Evolutionary conservation across 2,113 vertebrate genomes (phyloP).

Genomic region (Chionis minor): DNA sequence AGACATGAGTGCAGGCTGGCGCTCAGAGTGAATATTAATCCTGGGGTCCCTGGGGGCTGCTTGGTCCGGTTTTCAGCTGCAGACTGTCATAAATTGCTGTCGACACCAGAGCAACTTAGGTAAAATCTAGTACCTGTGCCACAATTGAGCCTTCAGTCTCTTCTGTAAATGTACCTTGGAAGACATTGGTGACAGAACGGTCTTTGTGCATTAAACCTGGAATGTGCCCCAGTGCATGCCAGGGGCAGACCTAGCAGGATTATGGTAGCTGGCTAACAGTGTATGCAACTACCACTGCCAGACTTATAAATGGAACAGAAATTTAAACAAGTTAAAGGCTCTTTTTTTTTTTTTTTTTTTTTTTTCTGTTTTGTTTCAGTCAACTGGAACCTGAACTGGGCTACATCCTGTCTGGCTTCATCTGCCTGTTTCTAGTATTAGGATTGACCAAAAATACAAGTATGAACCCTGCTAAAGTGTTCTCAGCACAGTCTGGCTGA

Average conservation of each 20-base stretch:
- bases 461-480: background rate
- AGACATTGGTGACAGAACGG: conserved; percentile 37
- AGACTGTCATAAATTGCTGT: conserved; percentile 30
- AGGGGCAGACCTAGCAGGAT: conserved; percentile 48
- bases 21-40: background rate
- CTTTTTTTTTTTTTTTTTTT: background rate
- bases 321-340: background rate
- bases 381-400: conserved; percentile 5
- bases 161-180: conserved; percentile 26
- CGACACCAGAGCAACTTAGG: conserved; percentile 3
- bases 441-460: background rate
- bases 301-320: conserved; percentile 27
- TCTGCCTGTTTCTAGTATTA: background rate
- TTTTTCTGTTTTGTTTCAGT: background rate
- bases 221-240: conserved; percentile 20
- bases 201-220: conserved; percentile 46
- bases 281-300: conserved; percentile 30
- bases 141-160: conserved; percentile 33
- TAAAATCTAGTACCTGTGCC: conserved; percentile 30
- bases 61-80: conserved; percentile 22
- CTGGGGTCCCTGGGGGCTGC: background rate
- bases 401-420: conserved; percentile 7
- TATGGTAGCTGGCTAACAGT: conserved; percentile 33
- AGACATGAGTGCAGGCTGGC: background rate
- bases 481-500: background rate